Percentiles rank a stretch among this genome's conserved stretches.
These are phyloP conservation scores for Melanargia galathea DNA, from an alignment of 2,888 invertebrate genomes.

Conservation along the genomic window DNA sequence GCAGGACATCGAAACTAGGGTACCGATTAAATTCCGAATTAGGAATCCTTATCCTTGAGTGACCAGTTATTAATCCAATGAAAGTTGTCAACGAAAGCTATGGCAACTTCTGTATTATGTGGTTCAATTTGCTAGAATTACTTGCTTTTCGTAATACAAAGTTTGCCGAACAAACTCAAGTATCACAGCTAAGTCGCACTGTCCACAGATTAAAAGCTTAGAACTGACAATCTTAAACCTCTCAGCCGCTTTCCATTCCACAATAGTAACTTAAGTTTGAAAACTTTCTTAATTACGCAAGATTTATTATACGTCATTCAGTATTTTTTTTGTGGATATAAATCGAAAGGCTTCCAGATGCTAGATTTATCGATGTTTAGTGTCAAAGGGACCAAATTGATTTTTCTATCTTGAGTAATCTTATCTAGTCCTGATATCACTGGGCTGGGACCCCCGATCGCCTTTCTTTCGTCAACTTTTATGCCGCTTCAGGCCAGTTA, in stretches of 20 bases:
- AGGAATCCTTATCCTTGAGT: too few relatives aligned
- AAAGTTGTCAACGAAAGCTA: too few relatives aligned
- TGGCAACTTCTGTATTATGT: not conserved
- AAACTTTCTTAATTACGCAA: slow-evolving; percentile 5
- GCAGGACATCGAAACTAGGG: too few relatives aligned
- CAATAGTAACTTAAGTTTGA: not conserved
- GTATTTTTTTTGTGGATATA: not conserved
- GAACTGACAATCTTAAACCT: slow-evolving; percentile 4
- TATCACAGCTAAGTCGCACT: not conserved
- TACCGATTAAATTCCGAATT: too few relatives aligned
- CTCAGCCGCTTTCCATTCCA: not conserved
- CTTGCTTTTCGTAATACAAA: slow-evolving; percentile 2
- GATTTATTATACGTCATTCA: too few relatives aligned
- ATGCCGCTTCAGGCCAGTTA: too few relatives aligned
- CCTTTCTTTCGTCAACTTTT: too few relatives aligned
- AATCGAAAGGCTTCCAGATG: not conserved
- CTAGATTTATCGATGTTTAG: not conserved
- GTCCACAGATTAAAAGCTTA: slow-evolving; percentile 1
- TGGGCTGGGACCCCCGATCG: too few relatives aligned
- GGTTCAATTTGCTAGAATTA: not conserved
- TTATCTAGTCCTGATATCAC: not conserved
- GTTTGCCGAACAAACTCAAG: not conserved
- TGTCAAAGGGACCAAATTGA: not conserved
- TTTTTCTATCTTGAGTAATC: not conserved
- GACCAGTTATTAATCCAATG: too few relatives aligned